Evolutionary conservation across 1,140 invertebrate genomes (phyloP), one percentile per base, ranked within the genome.

Genomic region (Papilio helenus): DNA sequence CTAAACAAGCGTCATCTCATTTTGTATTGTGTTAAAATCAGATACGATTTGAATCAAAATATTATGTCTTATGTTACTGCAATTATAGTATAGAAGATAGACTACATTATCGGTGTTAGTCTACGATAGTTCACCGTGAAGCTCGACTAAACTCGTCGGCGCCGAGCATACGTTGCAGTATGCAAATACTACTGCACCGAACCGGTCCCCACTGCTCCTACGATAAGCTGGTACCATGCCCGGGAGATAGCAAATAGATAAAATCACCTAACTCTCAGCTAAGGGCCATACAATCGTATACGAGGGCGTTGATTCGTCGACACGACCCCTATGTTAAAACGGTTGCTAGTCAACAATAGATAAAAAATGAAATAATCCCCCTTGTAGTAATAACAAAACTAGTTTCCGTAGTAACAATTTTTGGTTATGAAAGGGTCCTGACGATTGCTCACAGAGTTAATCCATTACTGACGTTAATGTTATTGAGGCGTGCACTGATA

Each of bases 151-250:
- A 82, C 79, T 81, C 77, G 78, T 84, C 79, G 83, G 51, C 77
- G 72, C 81, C 65, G 78, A 74, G 81, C 81, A 74, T 74, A 49
- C 74, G 80, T 80, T 79, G 84, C 85, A 82, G 83, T 86, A 90
- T 91, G 89, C 88, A 90, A 90, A 91, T 90, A 89, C 79, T 74
- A 85, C 85, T 83, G 85, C 85, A 82, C 74, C 79, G 86, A 89
- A 90, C 89, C 88, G 88, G 89, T 89, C 84, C 80, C 73, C 78
- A 65, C 79, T 79, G 84, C 73, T 83, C 71, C 79, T 83, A 81
- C 84, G 87, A 88, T 87, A 89, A 88, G 83, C 78, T 80, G 80
- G 80, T 79, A 83, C 81, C 80, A 84, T 80, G 82, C 81, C 79
- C 82, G 78, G 79, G 80, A 88, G 82, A 82, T 87, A 86, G 68